These are phyloP conservation scores for Amazona guildingii DNA, from an alignment of 2,113 vertebrate genomes.

Conservation along the genomic window DNA sequence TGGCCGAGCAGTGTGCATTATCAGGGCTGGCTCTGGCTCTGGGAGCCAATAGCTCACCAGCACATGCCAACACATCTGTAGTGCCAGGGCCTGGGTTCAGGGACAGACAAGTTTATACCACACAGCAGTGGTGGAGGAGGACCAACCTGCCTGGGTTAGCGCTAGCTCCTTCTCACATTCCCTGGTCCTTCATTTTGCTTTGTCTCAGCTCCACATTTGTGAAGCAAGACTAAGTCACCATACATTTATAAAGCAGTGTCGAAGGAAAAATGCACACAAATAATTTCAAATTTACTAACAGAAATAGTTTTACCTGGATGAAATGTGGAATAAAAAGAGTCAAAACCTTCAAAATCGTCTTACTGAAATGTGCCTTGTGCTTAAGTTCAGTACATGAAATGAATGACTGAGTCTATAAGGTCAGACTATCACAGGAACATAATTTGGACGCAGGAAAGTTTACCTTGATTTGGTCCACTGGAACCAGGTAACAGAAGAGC, in stretches of 20 bases:
- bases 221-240: not conserved
- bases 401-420: not conserved
- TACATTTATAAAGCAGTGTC: not conserved
- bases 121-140: not conserved
- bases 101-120: not conserved
- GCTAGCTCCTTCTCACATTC: not conserved
- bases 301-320: not conserved
- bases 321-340: not conserved
- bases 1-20: rapidly evolving
- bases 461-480: not conserved
- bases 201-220: not conserved
- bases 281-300: not conserved
- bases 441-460: not conserved
- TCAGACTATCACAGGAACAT: not conserved
- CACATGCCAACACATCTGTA: not conserved
- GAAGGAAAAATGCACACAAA: not conserved
- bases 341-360: not conserved
- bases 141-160: not conserved
- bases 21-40: rapidly evolving
- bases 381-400: not conserved
- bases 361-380: not conserved
- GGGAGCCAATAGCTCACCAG: rapidly evolving
- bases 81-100: not conserved
- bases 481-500: not conserved
- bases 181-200: not conserved